Percentiles rank a stretch among this genome's conserved stretches.
Evolutionary conservation across 2,797 vertebrate species (phyloP).

Genomic region (Hoplostethus atlanticus): DNA sequence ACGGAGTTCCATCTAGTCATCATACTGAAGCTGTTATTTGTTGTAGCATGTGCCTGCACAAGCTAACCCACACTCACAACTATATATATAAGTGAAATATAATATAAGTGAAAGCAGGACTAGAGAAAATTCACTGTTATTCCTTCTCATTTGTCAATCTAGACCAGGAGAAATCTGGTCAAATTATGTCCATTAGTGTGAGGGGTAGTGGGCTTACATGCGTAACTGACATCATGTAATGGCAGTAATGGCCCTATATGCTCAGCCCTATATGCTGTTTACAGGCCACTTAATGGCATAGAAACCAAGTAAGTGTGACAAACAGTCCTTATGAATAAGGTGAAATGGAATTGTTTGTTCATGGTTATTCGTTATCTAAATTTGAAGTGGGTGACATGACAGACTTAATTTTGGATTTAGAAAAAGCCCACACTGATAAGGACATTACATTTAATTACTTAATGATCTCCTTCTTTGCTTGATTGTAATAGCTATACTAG

Average conservation of each 20-base stretch:
- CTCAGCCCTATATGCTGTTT: slow-evolving; percentile 25
- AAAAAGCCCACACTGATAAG: too few species aligned
- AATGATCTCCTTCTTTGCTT: too few species aligned
- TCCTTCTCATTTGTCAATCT: slow-evolving; percentile 45
- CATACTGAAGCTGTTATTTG: slow-evolving; percentile 1
- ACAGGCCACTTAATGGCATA: slow-evolving; percentile 16
- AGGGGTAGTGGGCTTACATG: slow-evolving; percentile 33
- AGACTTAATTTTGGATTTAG: too few species aligned
- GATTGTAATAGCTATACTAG: too few species aligned
- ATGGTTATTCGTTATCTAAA: not conserved
- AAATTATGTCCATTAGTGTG: slow-evolving; percentile 51
- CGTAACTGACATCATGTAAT: slow-evolving; percentile 64
- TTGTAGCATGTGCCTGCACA: slow-evolving; percentile 12
- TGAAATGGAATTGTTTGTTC: slow-evolving; percentile 17
- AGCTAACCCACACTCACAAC: slow-evolving; percentile 5
- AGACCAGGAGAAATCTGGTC: slow-evolving; percentile 33
- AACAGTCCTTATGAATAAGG: slow-evolving; percentile 1
- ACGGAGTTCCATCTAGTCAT: not conserved
- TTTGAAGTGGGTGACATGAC: too few species aligned
- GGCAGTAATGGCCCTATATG: slow-evolving; percentile 22
- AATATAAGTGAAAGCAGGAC: too few species aligned
- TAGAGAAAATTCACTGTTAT: slow-evolving; percentile 6
- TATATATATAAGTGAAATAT: not conserved
- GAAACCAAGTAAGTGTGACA: slow-evolving; percentile 21
- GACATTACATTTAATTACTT: too few species aligned